phyloP scores from a whole-genome alignment of 2,113 vertebrate species.

The Felis catus region F.catus_Fca126_mat1.0 CM031413.1:74613501-74614000 shows the following conservation, averaged over 20 bases:
- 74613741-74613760: not conserved
- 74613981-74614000: slow-evolving; percentile 40
- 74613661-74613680: slow-evolving; percentile 68
- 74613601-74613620: slow-evolving; percentile 22
- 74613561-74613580: slow-evolving; percentile 52
- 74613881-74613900: slow-evolving; percentile 74
- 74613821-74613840: slow-evolving; percentile 57
- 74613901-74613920: slow-evolving; percentile 76
- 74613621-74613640: slow-evolving; percentile 65
- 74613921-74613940: slow-evolving; percentile 75
- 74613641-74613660: slow-evolving; percentile 58
- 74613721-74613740: slow-evolving; percentile 65
- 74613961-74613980: slow-evolving; percentile 76
- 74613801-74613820: slow-evolving; percentile 47
- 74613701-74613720: slow-evolving; percentile 39
- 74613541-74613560: slow-evolving; percentile 49
- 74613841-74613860: slow-evolving; percentile 77
- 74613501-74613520: not conserved
- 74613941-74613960: slow-evolving; percentile 78
- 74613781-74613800: slow-evolving; percentile 53
- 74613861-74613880: slow-evolving; percentile 70
- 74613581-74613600: not conserved
- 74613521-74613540: slow-evolving; percentile 47
- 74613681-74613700: slow-evolving; percentile 55
- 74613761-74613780: slow-evolving; percentile 14